phyloP scores from a whole-genome alignment of 2,797 vertebrate genomes.

The Octomys mimax region DNA sequence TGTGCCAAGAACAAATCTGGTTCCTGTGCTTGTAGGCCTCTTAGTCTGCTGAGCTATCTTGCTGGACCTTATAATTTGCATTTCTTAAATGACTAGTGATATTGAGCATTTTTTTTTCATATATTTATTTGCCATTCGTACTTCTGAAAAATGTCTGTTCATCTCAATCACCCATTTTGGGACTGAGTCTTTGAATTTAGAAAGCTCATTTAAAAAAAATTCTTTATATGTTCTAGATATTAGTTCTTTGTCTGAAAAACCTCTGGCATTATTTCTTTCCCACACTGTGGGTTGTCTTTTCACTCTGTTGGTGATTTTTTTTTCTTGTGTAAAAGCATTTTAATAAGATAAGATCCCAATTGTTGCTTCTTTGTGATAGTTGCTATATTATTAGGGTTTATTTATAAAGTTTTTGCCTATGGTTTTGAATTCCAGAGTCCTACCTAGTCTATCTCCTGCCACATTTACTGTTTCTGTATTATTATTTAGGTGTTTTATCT shows the following conservation, averaged over 20 bases:
- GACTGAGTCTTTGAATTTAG: background rate
- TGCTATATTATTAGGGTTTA: background rate
- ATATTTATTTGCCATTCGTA: background rate
- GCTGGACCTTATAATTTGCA: background rate
- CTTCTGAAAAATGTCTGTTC: background rate
- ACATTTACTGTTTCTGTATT: background rate
- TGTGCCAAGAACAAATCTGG: no score
- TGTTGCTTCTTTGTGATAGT: background rate
- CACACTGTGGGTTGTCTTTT: background rate
- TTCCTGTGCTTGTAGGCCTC: no score
- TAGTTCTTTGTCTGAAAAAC: background rate
- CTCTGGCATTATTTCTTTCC: background rate
- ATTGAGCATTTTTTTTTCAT: background rate
- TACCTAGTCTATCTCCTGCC: background rate
- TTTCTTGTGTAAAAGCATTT: background rate
- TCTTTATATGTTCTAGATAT: background rate
- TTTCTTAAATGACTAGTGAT: background rate
- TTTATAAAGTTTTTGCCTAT: background rate
- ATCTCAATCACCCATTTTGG: background rate
- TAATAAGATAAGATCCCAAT: background rate
- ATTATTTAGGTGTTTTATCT: background rate
- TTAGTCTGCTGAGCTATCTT: no score
- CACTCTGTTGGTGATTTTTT: background rate
- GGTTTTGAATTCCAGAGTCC: background rate
- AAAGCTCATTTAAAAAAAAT: background rate